These are phyloP conservation scores for Phortica variegata DNA, from an alignment of 1,140 invertebrate species.

Conservation along the genomic window DNA sequence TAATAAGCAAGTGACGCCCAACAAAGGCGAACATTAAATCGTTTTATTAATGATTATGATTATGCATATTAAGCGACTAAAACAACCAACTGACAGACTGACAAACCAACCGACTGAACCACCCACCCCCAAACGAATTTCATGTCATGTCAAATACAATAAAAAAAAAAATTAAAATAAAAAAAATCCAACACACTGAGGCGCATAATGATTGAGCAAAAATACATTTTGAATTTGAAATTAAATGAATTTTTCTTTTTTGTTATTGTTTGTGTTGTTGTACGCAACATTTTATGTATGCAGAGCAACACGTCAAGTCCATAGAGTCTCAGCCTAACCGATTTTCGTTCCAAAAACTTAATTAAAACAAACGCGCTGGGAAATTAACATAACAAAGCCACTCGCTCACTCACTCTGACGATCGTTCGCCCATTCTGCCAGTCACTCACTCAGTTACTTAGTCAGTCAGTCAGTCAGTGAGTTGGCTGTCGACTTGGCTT, in stretches of 20 bases:
- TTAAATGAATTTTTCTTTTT: neutral
- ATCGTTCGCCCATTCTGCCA: conserved; percentile 19
- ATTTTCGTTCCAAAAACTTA: conserved; percentile 31
- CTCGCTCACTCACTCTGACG: conserved; percentile 26
- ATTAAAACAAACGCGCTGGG: conserved; percentile 47
- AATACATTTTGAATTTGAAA: conserved; percentile 2
- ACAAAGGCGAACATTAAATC: conserved; percentile 30
- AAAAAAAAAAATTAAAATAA: conserved; percentile 2
- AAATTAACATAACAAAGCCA: conserved; percentile 44
- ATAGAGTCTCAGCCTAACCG: conserved; percentile 5
- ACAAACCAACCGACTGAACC: neutral
- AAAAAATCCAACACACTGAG: conserved; percentile 19
- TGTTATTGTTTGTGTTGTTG: neutral
- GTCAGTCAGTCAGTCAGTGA: conserved; percentile 7
- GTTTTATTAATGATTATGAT: conserved; percentile 47
- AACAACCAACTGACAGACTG: conserved; percentile 11
- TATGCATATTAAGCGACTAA: conserved; percentile 32
- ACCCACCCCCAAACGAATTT: conserved; percentile 2
- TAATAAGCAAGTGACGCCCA: neutral
- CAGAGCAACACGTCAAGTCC: conserved; percentile 30
- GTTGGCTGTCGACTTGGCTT: conserved; percentile 14
- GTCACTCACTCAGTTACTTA: conserved; percentile 24
- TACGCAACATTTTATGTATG: conserved; percentile 31
- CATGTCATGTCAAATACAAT: no score
- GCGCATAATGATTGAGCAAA: conserved; percentile 5